Evolutionary conservation across 2,797 vertebrate genomes (phyloP).

Genomic region (Choloepus didactylus): DNA sequence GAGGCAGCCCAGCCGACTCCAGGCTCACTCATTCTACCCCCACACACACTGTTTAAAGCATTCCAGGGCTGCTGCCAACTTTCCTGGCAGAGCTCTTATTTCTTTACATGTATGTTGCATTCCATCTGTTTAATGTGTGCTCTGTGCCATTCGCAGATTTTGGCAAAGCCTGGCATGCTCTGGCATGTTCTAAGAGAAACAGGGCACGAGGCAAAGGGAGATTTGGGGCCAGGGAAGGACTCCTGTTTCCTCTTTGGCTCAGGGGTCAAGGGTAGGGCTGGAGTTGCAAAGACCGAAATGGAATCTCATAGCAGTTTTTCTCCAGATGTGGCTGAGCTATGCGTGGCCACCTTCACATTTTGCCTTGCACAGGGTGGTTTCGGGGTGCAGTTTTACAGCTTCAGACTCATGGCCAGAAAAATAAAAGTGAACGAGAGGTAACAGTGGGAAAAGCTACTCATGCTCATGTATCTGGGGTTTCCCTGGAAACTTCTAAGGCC

Average conservation of each 20-base stretch:
- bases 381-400: not conserved
- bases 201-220: slow-evolving; percentile 38
- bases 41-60: slow-evolving; percentile 84
- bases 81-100: slow-evolving; percentile 88
- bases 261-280: not conserved
- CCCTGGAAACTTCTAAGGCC: not conserved
- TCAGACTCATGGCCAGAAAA: slow-evolving; percentile 44
- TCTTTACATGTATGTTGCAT: slow-evolving; percentile 90
- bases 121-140: slow-evolving; percentile 89
- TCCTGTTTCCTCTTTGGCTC: not conserved
- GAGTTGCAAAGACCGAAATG: not conserved
- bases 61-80: slow-evolving; percentile 88
- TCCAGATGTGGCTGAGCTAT: not conserved
- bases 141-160: slow-evolving; percentile 85
- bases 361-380: not conserved
- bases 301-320: not conserved
- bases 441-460: not conserved
- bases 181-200: slow-evolving; percentile 73
- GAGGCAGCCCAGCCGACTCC: slow-evolving; percentile 81
- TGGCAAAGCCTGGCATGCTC: slow-evolving; percentile 83
- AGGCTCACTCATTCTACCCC: slow-evolving; percentile 83
- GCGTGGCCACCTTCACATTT: fast-evolving
- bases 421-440: not conserved
- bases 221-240: not conserved
- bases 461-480: not conserved